Base-by-base conservation (phyloP, 2,113 vertebrate species). In the Colistium nudipinnis region DNA sequence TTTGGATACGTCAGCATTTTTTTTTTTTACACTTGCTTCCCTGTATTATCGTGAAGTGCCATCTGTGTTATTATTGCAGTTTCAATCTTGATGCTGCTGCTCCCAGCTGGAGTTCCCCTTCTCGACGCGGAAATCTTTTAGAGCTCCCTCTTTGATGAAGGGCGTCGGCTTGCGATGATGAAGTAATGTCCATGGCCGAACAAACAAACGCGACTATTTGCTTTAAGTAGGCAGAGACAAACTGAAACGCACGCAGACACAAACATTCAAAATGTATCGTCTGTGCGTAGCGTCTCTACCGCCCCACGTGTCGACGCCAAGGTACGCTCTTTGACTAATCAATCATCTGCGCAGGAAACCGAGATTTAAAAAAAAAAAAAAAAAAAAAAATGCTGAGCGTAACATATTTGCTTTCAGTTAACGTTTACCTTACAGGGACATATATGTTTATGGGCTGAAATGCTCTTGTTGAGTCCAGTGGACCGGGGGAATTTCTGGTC, bases 391-490 rank as follows among this genome's bases (percentile, higher is more conserved):
- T 74, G 63, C 60, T 47, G 59, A 66, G 71, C 53, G 43, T 74
- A 53, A 75, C 73, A 72, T 84, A 85, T 92, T 91, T 88, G 74
- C 78, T 82, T 87, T 88, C 48, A 12, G 81, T 62, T 47, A 80
- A 76, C 28, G 80, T 93, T 91, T 92, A 92, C 87, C 87, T 90
- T 92, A 83, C 69, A 81, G 87, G 91, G 91, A 92, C 80, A 28
- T 88, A 87, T 90, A 92, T 91, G 91, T 92, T 92, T 93, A 93
- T 89, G 80, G 83, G 86, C 75, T 68, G 30, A 76, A 85, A 76
- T 84, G 73, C 63, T 75, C 78, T 82, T 56, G 35, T 72, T 76
- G 76, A 85, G 80, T 78, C 69, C 73, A 63, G 72, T 60, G 59
- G 76, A 81, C 72, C 33, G 31, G 47, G 74, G 74, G 62, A 84